phyloP scores from a whole-genome alignment of 2,113 vertebrate species.

The Butorides virescens region DNA sequence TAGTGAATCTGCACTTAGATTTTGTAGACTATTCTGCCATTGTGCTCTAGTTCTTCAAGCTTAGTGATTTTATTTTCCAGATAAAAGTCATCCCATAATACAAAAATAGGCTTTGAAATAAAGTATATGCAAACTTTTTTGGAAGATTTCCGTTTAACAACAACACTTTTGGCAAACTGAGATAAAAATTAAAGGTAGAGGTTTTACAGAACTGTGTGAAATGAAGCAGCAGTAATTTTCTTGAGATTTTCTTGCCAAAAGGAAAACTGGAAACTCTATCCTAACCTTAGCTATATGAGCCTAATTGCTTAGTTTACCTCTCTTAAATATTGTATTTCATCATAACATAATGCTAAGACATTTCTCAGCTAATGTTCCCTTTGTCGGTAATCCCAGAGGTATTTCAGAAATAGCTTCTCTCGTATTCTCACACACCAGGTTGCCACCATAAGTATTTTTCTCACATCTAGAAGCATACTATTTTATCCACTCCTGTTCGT shows the following conservation, averaged over 20 bases:
- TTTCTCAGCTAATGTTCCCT: not conserved
- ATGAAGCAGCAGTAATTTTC: not conserved
- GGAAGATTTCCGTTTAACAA: not conserved
- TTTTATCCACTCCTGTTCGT: not conserved
- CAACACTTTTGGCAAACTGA: not conserved
- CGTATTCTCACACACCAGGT: not conserved
- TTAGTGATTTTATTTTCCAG: not conserved
- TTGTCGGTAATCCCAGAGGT: not conserved
- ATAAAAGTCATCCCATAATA: not conserved
- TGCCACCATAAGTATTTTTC: not conserved
- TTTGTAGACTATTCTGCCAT: not conserved
- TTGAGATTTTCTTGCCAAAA: not conserved
- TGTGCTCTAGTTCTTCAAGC: not conserved
- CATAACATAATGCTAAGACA: not conserved
- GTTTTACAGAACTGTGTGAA: not conserved
- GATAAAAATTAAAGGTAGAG: not conserved
- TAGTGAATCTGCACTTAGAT: not conserved
- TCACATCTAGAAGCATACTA: not conserved
- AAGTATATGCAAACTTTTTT: not conserved
- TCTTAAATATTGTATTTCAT: not conserved
- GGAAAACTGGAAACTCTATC: not conserved
- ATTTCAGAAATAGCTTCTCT: not conserved
- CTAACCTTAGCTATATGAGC: not conserved
- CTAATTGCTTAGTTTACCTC: not conserved
- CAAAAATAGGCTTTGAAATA: not conserved